A percentile compares a stretch with the other conserved stretches of the same genome.
Conservation (phyloP, 2,113 vertebrate species). For the Steatornis caripensis region DNA sequence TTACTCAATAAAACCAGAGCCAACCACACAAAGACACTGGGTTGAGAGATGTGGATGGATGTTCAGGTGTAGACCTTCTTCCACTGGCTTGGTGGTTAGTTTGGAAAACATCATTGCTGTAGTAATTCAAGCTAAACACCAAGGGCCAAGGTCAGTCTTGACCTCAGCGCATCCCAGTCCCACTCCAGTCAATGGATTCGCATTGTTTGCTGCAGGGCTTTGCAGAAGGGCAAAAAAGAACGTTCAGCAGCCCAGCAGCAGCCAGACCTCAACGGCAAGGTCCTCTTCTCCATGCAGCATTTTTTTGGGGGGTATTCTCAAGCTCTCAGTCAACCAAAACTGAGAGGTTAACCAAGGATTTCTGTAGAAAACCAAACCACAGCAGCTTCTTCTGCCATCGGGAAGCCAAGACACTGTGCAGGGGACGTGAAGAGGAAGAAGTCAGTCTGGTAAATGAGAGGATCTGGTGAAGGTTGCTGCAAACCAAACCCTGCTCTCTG, state of each 20-base stretch:
- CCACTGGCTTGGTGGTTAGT: background rate
- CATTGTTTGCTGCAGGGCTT: background rate
- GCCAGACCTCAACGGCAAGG: background rate
- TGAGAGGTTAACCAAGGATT: background rate
- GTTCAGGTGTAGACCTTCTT: background rate
- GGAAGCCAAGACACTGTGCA: fast-evolving
- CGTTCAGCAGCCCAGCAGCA: background rate
- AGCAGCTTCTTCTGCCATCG: background rate
- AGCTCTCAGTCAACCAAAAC: background rate
- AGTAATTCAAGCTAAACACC: background rate
- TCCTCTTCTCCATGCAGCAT: background rate
- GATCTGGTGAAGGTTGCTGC: background rate
- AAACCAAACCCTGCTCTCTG: background rate
- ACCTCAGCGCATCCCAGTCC: background rate
- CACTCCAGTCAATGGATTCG: background rate
- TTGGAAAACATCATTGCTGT: background rate
- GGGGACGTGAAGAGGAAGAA: background rate
- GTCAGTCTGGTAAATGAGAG: background rate
- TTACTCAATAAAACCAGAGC: background rate
- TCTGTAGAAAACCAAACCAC: background rate
- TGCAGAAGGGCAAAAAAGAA: background rate
- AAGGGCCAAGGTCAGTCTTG: background rate
- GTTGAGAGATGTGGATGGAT: fast-evolving
- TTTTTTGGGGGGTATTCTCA: background rate
- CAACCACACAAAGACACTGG: background rate